A percentile compares a stretch with the other conserved stretches of the same genome.
Evolutionary conservation across 2,797 vertebrate species (phyloP).

Genomic region (Onychomys leucogaster): DNA sequence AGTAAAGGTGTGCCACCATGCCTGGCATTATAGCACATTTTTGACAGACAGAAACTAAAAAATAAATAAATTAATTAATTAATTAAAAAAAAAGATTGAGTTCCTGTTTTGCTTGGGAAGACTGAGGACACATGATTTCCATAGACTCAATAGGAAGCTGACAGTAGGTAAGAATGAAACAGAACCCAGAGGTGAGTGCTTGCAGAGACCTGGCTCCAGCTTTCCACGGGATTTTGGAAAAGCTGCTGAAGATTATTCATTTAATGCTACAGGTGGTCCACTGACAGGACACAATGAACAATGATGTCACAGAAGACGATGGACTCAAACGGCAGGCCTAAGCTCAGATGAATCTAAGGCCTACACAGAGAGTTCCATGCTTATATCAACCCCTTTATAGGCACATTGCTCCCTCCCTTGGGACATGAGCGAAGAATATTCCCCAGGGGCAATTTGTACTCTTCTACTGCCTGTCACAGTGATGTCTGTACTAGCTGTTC

Average conservation of each 20-base stretch:
- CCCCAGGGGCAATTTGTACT: not conserved
- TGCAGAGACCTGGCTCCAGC: not conserved
- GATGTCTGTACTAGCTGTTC: not conserved
- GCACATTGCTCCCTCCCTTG: not conserved
- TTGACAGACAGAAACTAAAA: not conserved
- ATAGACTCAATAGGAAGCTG: not conserved
- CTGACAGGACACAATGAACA: not conserved
- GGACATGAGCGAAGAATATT: not conserved
- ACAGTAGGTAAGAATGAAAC: not conserved
- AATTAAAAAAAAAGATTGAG: not conserved
- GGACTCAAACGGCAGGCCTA: not conserved
- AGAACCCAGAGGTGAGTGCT: not conserved
- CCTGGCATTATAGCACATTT: not conserved
- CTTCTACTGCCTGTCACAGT: not conserved
- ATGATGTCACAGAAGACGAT: not conserved
- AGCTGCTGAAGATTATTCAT: not conserved
- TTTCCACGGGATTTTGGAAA: constrained; percentile 12
- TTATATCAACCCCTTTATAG: not conserved
- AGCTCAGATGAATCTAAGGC: not conserved
- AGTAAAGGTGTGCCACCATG: not conserved
- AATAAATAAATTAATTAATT: no score
- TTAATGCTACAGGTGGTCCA: not conserved
- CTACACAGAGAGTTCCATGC: not conserved
- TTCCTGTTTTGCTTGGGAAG: constrained; percentile 12
- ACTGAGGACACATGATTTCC: not conserved